These are phyloP conservation scores for Syrrhaptes paradoxus DNA, from an alignment of 2,113 vertebrate genomes.

Conservation along the genomic window DNA sequence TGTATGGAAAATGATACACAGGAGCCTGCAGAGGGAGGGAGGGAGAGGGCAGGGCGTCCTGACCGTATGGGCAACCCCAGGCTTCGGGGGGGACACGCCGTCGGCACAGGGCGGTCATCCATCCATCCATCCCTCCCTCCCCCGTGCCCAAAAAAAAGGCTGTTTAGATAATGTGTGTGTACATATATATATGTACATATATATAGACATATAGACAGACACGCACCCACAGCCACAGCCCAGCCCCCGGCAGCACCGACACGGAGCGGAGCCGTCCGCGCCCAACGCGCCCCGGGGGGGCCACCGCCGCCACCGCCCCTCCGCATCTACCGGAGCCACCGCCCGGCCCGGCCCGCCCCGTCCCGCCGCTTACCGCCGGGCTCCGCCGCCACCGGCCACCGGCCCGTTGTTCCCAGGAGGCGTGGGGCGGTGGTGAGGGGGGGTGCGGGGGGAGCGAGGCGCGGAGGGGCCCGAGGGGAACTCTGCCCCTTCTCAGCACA, in stretches of 20 bases:
- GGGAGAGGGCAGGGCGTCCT: not conserved
- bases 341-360: not conserved
- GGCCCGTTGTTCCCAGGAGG: not conserved
- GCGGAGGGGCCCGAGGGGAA: not conserved
- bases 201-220: rapidly evolving
- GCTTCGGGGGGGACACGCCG: not conserved
- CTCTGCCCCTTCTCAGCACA: constrained; percentile 34
- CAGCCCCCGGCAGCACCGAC: not conserved
- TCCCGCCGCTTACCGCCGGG: constrained; percentile 10
- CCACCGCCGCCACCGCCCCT: not conserved
- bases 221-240: not conserved
- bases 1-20: rapidly evolving
- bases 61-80: not conserved
- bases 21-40: not conserved
- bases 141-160: not conserved
- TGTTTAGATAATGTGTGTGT: no score
- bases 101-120: not conserved
- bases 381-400: not conserved
- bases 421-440: not conserved
- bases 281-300: not conserved
- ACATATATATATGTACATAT: rapidly evolving
- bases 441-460: not conserved
- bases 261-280: not conserved
- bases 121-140: not conserved
- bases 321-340: not conserved